Evolutionary conservation across 2,888 invertebrate species (phyloP).

Genomic region (Acheta domesticus): DNA sequence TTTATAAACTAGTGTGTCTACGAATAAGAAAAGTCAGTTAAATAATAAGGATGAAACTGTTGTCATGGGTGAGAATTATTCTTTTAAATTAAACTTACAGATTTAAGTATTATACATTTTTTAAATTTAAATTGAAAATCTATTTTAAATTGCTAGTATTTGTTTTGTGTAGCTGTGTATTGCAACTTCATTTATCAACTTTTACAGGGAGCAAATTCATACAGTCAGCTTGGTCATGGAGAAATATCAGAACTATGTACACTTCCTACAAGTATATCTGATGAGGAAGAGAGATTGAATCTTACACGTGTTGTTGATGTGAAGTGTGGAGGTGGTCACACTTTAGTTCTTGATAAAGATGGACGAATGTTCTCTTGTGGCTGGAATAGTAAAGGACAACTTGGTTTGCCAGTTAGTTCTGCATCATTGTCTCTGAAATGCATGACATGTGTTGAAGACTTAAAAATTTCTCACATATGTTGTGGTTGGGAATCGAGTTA

Average conservation of each 20-base stretch:
- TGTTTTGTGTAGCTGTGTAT: not conserved
- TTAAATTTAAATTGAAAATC: no score
- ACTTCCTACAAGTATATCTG: conserved; percentile 51
- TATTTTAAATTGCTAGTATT: not conserved
- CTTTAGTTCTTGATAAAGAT: conserved; percentile 61
- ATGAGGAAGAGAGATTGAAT: conserved; percentile 46
- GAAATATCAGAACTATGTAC: conserved; percentile 62
- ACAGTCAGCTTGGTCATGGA: conserved; percentile 74
- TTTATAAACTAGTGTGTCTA: no score
- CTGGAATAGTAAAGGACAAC: conserved; percentile 72
- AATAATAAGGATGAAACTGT: not conserved
- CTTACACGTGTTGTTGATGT: conserved; percentile 59
- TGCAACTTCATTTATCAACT: not conserved
- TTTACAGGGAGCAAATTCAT: conserved; percentile 75
- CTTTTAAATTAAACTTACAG: not conserved
- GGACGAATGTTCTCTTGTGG: conserved; percentile 75
- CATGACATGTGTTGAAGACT: conserved; percentile 43
- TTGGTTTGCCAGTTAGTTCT: conserved; percentile 50
- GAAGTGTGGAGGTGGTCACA: conserved; percentile 74
- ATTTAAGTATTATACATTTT: not conserved
- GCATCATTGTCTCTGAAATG: conserved; percentile 37
- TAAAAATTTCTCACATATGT: conserved; percentile 59
- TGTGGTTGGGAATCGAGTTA: conserved; percentile 84
- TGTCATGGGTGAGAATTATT: conserved; percentile 2
- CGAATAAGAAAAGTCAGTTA: no score